Base-by-base conservation (phyloP, 2,113 vertebrate species). In the Grammomys dolichurus region DNA sequence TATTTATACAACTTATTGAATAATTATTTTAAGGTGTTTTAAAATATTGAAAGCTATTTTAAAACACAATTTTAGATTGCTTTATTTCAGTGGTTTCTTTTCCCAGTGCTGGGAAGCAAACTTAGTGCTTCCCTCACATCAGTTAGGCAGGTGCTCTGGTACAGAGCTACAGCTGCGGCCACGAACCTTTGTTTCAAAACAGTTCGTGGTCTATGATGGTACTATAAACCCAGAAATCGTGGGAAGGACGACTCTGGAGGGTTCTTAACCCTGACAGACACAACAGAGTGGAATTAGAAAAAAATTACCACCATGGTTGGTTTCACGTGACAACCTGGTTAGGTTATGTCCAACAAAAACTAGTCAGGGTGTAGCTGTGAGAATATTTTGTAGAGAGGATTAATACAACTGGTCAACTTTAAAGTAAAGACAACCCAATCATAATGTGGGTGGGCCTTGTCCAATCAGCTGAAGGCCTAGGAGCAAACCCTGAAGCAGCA, bases 11-110 rank as follows among this genome's bases (percentile, higher is more conserved):
- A 80, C 36, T 80, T 33, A 80, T 16, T 75, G 40, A 67, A 69
- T 70, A 80, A 78, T 78, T 93, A 40, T 60, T 81, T 89, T 75
- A 63, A 73, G 11, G 19, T 75, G 17, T 73, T 73, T 58, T n/a
- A 72, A 73, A 26, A 26, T 73, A 93, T 48, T 69, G 56, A 73
- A 69, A 58, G 24, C 75, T 1, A 75, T 69, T 76, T 88, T 48
- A 86, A 89, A 94, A 63, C 20, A 70, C 46, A 12, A 92, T 87
- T 87, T 91, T 33, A 76, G 87, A 58, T 85, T 17, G 70, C 60
- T 90, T 89, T 93, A 26, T 70, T 81, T 82, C 43, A 70, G 22
- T 51, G 14, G 16, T 87, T 87, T 67, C 31, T 51, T 51, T 24
- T 10, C 48, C 48, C 46, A 70, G 43, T 51, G 65, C 28, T 70